Conservation (phyloP, 2,888 invertebrate genomes). For the Rhyacophila evoluta region DNA sequence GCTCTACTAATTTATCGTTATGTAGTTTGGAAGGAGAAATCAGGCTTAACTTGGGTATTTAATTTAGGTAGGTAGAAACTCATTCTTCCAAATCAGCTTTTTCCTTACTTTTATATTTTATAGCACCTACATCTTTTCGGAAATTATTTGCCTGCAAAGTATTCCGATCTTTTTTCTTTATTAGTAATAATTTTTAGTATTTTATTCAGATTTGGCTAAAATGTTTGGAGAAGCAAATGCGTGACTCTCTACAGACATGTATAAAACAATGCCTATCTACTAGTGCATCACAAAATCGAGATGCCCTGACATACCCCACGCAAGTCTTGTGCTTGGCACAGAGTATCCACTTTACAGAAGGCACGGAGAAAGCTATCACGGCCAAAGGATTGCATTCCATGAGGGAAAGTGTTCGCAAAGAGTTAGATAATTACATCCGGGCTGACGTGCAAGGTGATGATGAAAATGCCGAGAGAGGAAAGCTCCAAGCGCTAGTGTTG, state of each 20-base stretch:
- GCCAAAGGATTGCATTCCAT: slow-evolving; percentile 73
- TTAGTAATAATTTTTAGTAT: slow-evolving; percentile 3
- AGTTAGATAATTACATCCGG: slow-evolving; percentile 67
- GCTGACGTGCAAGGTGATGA: slow-evolving; percentile 66
- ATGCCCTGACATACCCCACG: slow-evolving; percentile 72
- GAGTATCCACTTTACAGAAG: slow-evolving; percentile 85
- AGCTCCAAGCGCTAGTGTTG: slow-evolving; percentile 91
- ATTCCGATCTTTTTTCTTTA: too few species aligned
- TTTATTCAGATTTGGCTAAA: slow-evolving; percentile 78
- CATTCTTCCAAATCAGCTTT: too few species aligned
- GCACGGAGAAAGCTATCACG: slow-evolving; percentile 84
- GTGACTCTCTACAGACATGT: slow-evolving; percentile 74
- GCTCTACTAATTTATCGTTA: too few species aligned
- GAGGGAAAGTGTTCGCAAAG: slow-evolving; percentile 67
- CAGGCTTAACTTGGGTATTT: too few species aligned
- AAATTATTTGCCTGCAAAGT: too few species aligned
- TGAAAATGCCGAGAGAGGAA: slow-evolving; percentile 78
- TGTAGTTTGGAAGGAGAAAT: too few species aligned
- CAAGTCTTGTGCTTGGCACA: slow-evolving; percentile 88
- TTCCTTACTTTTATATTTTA: too few species aligned
- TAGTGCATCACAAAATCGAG: slow-evolving; percentile 66
- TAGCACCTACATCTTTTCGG: too few species aligned
- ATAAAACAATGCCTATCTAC: slow-evolving; percentile 70
- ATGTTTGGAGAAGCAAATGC: slow-evolving; percentile 86
- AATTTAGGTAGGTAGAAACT: too few species aligned